Conservation (phyloP, 2,888 invertebrate species). For the Apomyelois bistriatella region DNA sequence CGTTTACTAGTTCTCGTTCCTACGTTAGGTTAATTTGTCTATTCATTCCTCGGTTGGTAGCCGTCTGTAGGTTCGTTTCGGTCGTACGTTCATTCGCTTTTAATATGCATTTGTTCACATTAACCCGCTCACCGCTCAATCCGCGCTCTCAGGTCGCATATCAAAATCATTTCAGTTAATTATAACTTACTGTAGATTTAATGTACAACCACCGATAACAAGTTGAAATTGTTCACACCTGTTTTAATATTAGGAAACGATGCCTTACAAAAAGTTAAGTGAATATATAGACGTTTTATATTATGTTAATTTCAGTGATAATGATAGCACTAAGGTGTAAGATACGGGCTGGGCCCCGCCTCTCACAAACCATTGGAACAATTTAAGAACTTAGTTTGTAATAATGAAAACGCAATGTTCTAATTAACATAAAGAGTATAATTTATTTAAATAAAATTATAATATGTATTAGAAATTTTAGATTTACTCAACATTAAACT, state of each 20-base stretch:
- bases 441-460: slow-evolving; percentile 77
- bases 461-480: slow-evolving; percentile 79
- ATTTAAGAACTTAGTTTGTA: slow-evolving; percentile 78
- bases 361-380: slow-evolving; percentile 72
- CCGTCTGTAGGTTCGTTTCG: slow-evolving; percentile 37
- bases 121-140: slow-evolving; percentile 20
- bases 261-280: slow-evolving; percentile 75
- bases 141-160: slow-evolving; percentile 36
- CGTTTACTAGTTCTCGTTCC: slow-evolving; percentile 58
- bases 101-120: slow-evolving; percentile 20
- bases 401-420: slow-evolving; percentile 74
- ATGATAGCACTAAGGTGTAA: slow-evolving; percentile 64
- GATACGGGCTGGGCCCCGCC: slow-evolving; percentile 54
- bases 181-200: slow-evolving; percentile 60
- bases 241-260: slow-evolving; percentile 75
- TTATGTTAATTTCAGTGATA: slow-evolving; percentile 77
- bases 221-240: slow-evolving; percentile 62
- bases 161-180: slow-evolving; percentile 50
- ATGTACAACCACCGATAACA: slow-evolving; percentile 72
- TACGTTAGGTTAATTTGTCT: slow-evolving; percentile 70
- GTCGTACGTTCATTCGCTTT: slow-evolving; percentile 31
- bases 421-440: slow-evolving; percentile 77
- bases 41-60: slow-evolving; percentile 62
- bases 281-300: slow-evolving; percentile 75
- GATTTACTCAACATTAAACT: slow-evolving; percentile 79